Conservation (phyloP, 1,140 invertebrate species). For the Mamestra configurata region DNA sequence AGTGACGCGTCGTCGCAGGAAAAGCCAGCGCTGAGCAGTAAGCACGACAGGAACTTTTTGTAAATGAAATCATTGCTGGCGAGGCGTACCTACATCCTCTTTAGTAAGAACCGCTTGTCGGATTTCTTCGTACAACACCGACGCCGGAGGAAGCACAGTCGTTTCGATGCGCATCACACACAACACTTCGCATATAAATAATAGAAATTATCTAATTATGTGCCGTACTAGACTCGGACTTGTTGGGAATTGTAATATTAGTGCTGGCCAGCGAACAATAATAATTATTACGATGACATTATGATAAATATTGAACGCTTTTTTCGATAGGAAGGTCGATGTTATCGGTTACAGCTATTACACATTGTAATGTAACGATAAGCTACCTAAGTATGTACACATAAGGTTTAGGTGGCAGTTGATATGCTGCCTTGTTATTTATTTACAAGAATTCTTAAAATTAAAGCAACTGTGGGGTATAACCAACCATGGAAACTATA, state of each 20-base stretch:
- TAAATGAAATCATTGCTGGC: constrained; percentile 76
- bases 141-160: constrained; percentile 76
- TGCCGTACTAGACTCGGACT: constrained; percentile 74
- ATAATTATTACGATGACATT: constrained; percentile 76
- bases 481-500: not conserved
- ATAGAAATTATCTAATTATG: constrained; percentile 87
- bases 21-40: constrained; percentile 63
- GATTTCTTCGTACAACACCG: constrained; percentile 76
- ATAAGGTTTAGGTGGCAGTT: constrained; percentile 50
- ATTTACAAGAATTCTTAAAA: constrained; percentile 48
- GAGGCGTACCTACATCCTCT: constrained; percentile 80
- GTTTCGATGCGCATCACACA: constrained; percentile 75
- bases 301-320: constrained; percentile 79
- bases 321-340: constrained; percentile 80
- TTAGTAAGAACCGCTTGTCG: constrained; percentile 74
- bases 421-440: constrained; percentile 54
- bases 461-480: not conserved
- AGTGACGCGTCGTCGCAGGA: constrained; percentile 71
- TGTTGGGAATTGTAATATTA: constrained; percentile 78
- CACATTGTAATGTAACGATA: constrained; percentile 81
- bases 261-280: constrained; percentile 67
- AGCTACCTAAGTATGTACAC: constrained; percentile 73
- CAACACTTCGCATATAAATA: constrained; percentile 84
- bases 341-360: constrained; percentile 83
- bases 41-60: constrained; percentile 79